Conservation (phyloP, 1,140 invertebrate species). For the Phenacoccus solenopsis region DNA sequence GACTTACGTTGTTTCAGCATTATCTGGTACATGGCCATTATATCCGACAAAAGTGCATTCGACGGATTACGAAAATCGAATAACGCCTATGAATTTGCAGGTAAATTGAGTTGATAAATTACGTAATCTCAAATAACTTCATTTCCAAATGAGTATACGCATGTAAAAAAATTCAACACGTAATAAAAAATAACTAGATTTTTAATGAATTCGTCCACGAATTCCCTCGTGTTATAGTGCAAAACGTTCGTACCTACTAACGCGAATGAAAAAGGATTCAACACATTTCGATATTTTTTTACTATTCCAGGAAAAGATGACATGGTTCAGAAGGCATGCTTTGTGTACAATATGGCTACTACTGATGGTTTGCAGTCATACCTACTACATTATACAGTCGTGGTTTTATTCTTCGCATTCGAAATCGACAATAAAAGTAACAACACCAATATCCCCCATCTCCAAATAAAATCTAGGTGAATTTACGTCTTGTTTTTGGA, state of each 20-base stretch:
- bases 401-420: neutral
- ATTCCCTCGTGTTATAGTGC: no score
- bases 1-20: neutral
- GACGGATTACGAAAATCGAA: neutral
- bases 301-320: neutral
- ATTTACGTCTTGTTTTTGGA: no score
- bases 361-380: neutral
- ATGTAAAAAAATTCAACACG: no score
- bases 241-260: no score
- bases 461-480: neutral
- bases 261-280: no score
- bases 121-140: neutral
- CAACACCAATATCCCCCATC: no score
- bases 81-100: neutral
- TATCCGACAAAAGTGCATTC: neutral
- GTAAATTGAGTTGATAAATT: neutral
- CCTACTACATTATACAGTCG: neutral
- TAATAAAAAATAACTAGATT: no score
- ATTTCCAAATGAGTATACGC: no score
- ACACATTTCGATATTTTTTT: no score
- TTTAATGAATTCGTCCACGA: no score
- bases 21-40: conserved; percentile 11
- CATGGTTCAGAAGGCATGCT: neutral
- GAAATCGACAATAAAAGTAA: neutral
- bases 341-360: neutral